A percentile compares a stretch with the other conserved stretches of the same genome.
Evolutionary conservation across 2,888 invertebrate species (phyloP).

Genomic region (Cephus pygmeus): DNA sequence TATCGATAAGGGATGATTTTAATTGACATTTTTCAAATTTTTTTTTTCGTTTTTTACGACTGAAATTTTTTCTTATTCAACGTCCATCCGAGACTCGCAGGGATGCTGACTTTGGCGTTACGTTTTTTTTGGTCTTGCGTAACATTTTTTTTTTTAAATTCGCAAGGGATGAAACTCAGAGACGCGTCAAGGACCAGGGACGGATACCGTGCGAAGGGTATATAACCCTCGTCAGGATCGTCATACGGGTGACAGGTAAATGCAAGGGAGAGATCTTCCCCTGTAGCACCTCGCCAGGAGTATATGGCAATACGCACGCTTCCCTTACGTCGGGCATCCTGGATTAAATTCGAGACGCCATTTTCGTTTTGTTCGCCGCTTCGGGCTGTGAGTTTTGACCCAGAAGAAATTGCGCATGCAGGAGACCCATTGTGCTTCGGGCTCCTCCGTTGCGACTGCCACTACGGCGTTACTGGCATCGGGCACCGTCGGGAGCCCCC

Average conservation of each 20-base stretch:
- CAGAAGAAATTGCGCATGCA: conserved; percentile 35
- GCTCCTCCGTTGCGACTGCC: neutral
- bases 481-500: neutral
- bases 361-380: conserved; percentile 33
- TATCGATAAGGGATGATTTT: too few relatives aligned
- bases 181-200: conserved; percentile 41
- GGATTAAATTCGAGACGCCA: conserved; percentile 50
- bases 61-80: too few relatives aligned
- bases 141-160: too few relatives aligned
- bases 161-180: too few relatives aligned
- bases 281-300: neutral
- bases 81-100: too few relatives aligned
- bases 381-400: conserved; percentile 41
- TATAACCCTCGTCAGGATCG: conserved; percentile 61
- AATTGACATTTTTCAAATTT: too few relatives aligned
- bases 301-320: conserved; percentile 9
- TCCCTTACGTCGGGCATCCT: conserved; percentile 41
- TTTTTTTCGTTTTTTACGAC: too few relatives aligned
- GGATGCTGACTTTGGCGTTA: too few relatives aligned
- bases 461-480: neutral
- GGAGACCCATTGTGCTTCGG: neutral
- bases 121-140: too few relatives aligned
- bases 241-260: conserved; percentile 63
- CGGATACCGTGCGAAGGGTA: conserved; percentile 21
- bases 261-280: conserved; percentile 21